Conservation (phyloP, 2,113 vertebrate genomes). For the Leucopsar rothschildi region DNA sequence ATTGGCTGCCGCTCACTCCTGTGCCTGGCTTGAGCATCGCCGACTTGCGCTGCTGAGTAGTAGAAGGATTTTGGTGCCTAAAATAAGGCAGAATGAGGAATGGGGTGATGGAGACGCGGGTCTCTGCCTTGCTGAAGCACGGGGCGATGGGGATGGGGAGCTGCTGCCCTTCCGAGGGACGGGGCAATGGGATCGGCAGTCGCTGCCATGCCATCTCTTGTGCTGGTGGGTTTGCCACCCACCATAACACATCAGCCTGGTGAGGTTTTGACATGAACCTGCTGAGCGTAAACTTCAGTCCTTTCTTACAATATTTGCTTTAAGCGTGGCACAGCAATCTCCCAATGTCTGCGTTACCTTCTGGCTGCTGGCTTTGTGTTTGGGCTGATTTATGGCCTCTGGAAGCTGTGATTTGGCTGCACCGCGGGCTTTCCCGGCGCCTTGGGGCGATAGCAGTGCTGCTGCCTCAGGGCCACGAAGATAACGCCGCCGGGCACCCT, state of each 20-base stretch:
- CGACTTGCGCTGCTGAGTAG: not conserved
- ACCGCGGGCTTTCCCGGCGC: rapidly evolving
- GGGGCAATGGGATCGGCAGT: not conserved
- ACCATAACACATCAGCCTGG: rapidly evolving
- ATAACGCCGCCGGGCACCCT: not conserved
- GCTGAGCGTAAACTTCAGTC: not conserved
- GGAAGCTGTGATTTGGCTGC: not conserved
- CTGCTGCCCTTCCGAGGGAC: not conserved
- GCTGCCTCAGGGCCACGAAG: not conserved
- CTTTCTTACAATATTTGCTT: rapidly evolving
- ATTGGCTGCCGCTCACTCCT: rapidly evolving
- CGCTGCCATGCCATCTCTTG: rapidly evolving
- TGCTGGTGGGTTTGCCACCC: not conserved
- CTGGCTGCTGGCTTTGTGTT: not conserved
- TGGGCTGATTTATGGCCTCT: not conserved
- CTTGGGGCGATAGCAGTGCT: not conserved
- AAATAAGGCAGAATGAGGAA: not conserved
- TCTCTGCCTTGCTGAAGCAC: not conserved
- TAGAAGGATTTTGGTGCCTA: not conserved
- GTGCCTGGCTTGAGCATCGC: not conserved
- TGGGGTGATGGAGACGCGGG: rapidly evolving
- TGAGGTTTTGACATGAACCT: not conserved
- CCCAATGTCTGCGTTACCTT: not conserved
- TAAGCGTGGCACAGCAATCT: not conserved
- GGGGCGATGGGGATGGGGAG: not conserved